Percentiles rank a stretch among this genome's conserved stretches.
Evolutionary conservation across 2,888 invertebrate genomes (phyloP).

Genomic region (Agonopterix subpropinquella): DNA sequence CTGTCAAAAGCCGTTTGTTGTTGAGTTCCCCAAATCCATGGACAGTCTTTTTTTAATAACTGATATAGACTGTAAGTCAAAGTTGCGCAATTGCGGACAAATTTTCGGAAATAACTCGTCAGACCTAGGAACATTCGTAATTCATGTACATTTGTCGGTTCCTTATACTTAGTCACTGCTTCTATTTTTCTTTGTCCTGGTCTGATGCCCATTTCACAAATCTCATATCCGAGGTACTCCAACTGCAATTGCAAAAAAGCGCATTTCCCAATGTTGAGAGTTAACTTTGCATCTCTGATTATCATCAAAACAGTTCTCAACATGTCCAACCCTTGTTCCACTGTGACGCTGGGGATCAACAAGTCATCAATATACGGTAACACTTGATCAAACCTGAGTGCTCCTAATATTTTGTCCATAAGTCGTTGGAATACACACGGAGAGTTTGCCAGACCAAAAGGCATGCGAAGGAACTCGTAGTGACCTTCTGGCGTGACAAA

Average conservation of each 20-base stretch:
- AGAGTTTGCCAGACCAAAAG: background rate
- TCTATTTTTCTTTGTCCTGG: slow-evolving; percentile 16
- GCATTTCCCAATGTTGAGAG: slow-evolving; percentile 16
- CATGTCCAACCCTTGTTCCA: slow-evolving; percentile 4
- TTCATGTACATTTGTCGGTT: slow-evolving; percentile 10
- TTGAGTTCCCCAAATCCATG: background rate
- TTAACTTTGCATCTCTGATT: slow-evolving; percentile 9
- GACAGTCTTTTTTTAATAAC: background rate
- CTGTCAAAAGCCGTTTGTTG: slow-evolving; percentile 1
- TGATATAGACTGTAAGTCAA: background rate
- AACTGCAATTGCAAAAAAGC: slow-evolving; percentile 14
- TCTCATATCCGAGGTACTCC: slow-evolving; percentile 18
- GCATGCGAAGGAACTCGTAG: background rate
- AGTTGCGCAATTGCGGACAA: background rate
- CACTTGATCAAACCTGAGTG: background rate
- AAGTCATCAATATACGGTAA: slow-evolving; percentile 9
- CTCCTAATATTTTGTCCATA: slow-evolving; percentile 2
- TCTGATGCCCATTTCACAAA: slow-evolving; percentile 12
- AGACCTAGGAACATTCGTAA: background rate
- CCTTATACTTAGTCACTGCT: slow-evolving; percentile 10
- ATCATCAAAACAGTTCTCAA: slow-evolving; percentile 9
- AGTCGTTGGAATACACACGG: slow-evolving; percentile 1
- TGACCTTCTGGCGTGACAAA: background rate
- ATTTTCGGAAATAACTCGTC: background rate
- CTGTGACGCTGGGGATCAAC: slow-evolving; percentile 2